Base-by-base conservation (phyloP, 2,888 invertebrate genomes). In the Amphipyra berbera region DNA sequence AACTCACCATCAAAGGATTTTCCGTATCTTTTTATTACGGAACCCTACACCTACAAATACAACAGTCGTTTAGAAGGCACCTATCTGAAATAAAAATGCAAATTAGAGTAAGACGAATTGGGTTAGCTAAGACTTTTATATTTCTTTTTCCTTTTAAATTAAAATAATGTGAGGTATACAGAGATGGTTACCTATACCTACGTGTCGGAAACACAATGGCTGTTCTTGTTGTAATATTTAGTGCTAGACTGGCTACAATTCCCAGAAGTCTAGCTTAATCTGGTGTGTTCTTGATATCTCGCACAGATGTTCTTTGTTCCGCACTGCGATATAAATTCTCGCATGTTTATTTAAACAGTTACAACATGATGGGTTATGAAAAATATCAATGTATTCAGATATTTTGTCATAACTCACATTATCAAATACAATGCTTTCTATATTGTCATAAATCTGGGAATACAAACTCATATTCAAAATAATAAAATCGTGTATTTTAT, bases 221-320 rank as follows among this genome's bases (percentile, higher is more conserved):
- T 64, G 64, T 65, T 62, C 67, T 61, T 72, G 61, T 67, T 77
- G 75, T 72, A 77, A 79, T 79, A 79, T 77, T 79, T 79, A 79
- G 66, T 65, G 61, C 65, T 66, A 68, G 49, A 60, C 68, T 50
- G 62, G 69, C 66, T 65, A 76, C 69, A 68, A 77, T 79, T 76
- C 79, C 78, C 79, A 38, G 45, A 67, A 73, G 78, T 72, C 69
- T 67, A 58, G 61, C 72, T 67, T 79, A 79, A 76, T 76, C 69
- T 70, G 69, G 61, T 68, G 61, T 69, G 62, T 71, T 72, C 76
- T 73, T 79, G 73, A 73, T 79, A 70, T 68, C 77, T 70, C 61
- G 33, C 65, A 61, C 68, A 63, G 54, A 60, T 68, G 74, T 65
- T 77, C 77, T 77, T 77, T 79, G 68, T 75, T 75, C 48, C 60